Evolutionary conservation across 2,113 vertebrate genomes (phyloP), one percentile per base, ranked within the genome.

Genomic region (Pseudopipra pipra): DNA sequence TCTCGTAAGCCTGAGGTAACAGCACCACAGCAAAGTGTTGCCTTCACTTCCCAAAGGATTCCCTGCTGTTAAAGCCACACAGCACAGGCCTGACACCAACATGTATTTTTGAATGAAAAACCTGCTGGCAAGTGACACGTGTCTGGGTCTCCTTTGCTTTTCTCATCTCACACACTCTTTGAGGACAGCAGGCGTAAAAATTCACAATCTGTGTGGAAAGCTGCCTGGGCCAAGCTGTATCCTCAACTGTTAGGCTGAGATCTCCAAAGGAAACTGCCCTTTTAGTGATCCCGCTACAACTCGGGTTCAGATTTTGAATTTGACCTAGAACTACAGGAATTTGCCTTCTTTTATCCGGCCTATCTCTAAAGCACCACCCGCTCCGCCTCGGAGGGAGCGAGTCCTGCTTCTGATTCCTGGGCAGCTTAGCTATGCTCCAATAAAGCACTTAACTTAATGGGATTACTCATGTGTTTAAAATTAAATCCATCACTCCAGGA

Each of bases 401-500:
- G 76, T 20, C 81, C 87, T 1, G 14, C 62, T 75, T 25, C 83
- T 46, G 46, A 39, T 62, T 81, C 85, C 54, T 23, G 75, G 74
- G 93, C 71, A 77, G 79, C 86, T 90, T 55, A 77, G 85, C 59
- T 24, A 62, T 2, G 68, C 79, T 97, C 92, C 89, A 95, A 18
- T 81, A 93, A 91, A 95, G 93, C 89, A 85, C 78, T 89, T 49
- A 11, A 58, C 5, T 62, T 93, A 91, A 87, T 71, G 89, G 89
- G 78, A 91, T 95, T 85, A 85, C 85, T 95, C 59, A 17, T 73
- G 90, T 71, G 89, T 62, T 74, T 66, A 66, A 89, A 84, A 82
- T 76, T 9, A 85, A 95, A 91, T 28, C 72, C 67, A 23, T 1
- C 52, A 31, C 46, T 74, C 30, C 44, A 43, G 71, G 87, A 81